A percentile compares a stretch with the other conserved stretches of the same genome.
Evolutionary conservation across 2,797 vertebrate species (phyloP).

Genomic region (Peromyscus melanophrys): DNA sequence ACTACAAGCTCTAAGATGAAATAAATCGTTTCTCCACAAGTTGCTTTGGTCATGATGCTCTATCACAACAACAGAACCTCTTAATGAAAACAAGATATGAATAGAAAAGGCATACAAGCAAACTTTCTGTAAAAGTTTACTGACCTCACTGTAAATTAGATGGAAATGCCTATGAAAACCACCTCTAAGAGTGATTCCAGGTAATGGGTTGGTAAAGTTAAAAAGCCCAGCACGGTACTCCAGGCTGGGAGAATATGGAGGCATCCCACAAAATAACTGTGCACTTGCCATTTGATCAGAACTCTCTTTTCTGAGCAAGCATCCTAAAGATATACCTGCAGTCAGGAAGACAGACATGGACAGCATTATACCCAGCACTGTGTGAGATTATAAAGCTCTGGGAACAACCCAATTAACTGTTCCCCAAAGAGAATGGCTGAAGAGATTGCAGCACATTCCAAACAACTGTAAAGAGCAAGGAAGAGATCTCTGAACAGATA

Average conservation of each 20-base stretch:
- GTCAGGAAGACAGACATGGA: neutral
- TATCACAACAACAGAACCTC: neutral
- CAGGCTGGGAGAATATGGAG: no score
- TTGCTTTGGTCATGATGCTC: neutral
- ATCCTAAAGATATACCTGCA: neutral
- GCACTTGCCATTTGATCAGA: neutral
- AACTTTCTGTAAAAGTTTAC: neutral
- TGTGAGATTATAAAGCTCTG: neutral
- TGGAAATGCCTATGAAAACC: neutral
- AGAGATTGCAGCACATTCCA: neutral
- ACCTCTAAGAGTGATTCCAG: neutral
- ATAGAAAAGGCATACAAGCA: neutral
- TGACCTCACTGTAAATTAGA: neutral
- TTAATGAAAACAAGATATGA: neutral
- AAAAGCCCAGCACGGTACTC: neutral
- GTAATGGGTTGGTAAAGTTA: fast-evolving
- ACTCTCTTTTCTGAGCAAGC: neutral
- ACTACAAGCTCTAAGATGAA: neutral
- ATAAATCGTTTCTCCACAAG: neutral
- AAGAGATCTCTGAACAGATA: neutral
- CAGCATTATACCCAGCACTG: no score
- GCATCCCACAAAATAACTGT: neutral
- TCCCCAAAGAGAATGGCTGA: neutral
- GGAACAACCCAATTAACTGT: neutral
- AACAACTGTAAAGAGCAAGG: neutral